Percentiles rank a stretch among this genome's conserved stretches.
Conservation (phyloP, 1,140 invertebrate genomes). For the Lanistes nyassanus region DNA sequence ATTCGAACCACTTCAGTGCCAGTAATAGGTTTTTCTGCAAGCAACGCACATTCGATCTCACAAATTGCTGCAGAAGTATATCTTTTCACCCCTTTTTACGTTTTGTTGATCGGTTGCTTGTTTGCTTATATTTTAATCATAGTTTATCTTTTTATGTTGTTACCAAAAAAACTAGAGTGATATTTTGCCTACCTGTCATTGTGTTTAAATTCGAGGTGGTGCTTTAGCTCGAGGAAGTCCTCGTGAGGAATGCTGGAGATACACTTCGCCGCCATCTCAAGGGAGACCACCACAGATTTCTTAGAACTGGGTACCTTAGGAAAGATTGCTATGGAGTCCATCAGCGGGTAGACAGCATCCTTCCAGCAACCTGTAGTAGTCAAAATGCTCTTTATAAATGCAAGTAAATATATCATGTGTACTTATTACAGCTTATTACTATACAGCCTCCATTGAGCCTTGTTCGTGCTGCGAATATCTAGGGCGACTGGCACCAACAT, state of each 20-base stretch:
- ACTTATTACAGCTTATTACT: neutral
- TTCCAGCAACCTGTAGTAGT: slow-evolving; percentile 27
- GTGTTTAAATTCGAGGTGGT: slow-evolving; percentile 18
- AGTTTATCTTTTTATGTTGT: too few species aligned
- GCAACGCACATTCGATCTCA: too few species aligned
- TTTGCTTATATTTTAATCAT: too few species aligned
- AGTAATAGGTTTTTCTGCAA: too few species aligned
- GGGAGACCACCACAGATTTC: slow-evolving; percentile 12
- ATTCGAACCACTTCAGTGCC: too few species aligned
- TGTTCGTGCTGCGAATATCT: too few species aligned
- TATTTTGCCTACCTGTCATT: slow-evolving; percentile 15
- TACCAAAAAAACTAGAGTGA: too few species aligned
- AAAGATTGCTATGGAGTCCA: slow-evolving; percentile 22
- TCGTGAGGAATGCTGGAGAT: slow-evolving; percentile 22
- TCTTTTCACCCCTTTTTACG: too few species aligned
- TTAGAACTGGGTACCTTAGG: neutral
- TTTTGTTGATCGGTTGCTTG: too few species aligned
- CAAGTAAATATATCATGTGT: neutral
- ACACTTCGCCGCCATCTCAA: slow-evolving; percentile 27
- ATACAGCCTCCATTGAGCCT: too few species aligned
- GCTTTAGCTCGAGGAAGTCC: slow-evolving; percentile 23
- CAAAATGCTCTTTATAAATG: neutral
- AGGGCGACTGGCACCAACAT: too few species aligned
- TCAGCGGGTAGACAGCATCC: slow-evolving; percentile 23
- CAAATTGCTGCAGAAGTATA: too few species aligned